phyloP scores from a whole-genome alignment of 2,797 vertebrate species.

The Tragopan temminckii region DNA sequence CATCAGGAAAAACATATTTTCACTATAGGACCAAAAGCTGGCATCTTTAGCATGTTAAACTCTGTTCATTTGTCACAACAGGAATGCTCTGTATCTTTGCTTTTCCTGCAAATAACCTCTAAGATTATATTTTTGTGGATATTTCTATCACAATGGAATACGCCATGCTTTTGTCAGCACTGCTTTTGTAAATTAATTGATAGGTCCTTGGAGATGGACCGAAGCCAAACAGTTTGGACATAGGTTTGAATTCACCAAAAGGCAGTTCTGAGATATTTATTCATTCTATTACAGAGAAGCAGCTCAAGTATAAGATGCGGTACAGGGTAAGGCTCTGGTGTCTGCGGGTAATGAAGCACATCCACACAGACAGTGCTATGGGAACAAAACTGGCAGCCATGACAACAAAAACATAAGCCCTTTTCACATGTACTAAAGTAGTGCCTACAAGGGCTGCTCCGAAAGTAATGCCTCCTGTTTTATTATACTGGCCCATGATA shows the following conservation, averaged over 20 bases:
- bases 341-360: conserved; percentile 47
- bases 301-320: background rate
- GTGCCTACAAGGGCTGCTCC: background rate
- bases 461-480: background rate
- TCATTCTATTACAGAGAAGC: background rate
- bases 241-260: background rate
- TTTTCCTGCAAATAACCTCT: background rate
- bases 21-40: accelerated
- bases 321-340: background rate
- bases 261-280: background rate
- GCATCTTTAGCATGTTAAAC: background rate
- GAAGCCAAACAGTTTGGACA: conserved; percentile 1
- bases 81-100: background rate
- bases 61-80: background rate
- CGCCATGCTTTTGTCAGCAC: background rate
- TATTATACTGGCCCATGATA: background rate
- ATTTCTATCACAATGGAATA: background rate
- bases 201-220: background rate
- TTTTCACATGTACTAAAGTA: background rate
- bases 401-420: conserved; percentile 26
- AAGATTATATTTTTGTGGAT: background rate
- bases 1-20: background rate
- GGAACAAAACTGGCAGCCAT: conserved; percentile 53
- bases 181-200: conserved; percentile 25
- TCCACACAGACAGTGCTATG: conserved; percentile 15